These are phyloP conservation scores for Drosophila acutilabella DNA, from an alignment of 2,888 invertebrate genomes.

Conservation along the genomic window DNA sequence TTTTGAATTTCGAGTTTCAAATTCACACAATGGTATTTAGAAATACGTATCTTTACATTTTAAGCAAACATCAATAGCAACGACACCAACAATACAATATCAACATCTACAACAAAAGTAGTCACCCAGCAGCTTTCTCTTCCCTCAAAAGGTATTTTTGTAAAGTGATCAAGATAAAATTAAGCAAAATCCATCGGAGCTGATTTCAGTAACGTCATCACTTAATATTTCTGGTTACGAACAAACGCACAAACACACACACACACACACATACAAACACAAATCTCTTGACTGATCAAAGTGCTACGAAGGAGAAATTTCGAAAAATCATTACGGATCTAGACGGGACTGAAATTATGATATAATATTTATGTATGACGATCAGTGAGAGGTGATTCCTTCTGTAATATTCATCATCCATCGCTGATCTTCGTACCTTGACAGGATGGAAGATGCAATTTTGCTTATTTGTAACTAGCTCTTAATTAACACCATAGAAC, in stretches of 20 bases:
- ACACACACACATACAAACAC: too few species aligned
- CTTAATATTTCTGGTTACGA: neutral
- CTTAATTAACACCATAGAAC: too few species aligned
- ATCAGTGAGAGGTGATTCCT: too few species aligned
- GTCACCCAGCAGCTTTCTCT: slow-evolving; percentile 50
- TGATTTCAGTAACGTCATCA: slow-evolving; percentile 1
- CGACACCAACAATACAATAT: slow-evolving; percentile 2
- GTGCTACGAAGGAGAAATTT: too few species aligned
- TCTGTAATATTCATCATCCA: too few species aligned
- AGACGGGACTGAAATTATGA: too few species aligned
- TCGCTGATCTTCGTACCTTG: too few species aligned
- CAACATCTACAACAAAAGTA: slow-evolving; percentile 14
- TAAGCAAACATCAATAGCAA: neutral
- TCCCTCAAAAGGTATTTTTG: slow-evolving; percentile 22
- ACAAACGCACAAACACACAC: neutral
- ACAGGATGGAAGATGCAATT: too few species aligned
- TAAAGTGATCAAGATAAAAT: slow-evolving; percentile 21
- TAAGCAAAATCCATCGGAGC: slow-evolving; percentile 9
- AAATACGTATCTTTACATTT: slow-evolving; percentile 2
- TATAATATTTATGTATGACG: too few species aligned
- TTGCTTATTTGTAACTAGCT: too few species aligned
- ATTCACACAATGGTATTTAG: neutral
- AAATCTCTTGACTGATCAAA: too few species aligned
- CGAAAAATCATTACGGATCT: too few species aligned
- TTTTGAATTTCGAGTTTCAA: neutral